Percentiles rank a stretch among this genome's conserved stretches.
Conservation (phyloP, 1,140 invertebrate genomes). For the Polyergus mexicanus region DNA sequence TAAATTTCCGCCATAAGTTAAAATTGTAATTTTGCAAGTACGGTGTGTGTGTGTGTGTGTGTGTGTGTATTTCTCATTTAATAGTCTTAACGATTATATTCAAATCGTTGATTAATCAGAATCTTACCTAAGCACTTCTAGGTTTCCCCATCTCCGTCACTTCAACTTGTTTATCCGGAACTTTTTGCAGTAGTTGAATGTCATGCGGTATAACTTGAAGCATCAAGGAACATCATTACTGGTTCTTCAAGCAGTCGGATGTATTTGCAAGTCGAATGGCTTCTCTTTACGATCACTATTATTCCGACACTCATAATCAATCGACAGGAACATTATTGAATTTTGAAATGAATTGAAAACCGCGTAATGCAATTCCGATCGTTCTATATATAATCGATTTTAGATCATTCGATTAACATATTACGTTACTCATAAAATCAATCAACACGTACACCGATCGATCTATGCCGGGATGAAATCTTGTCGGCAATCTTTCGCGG, state of each 20-base stretch:
- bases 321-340: not conserved
- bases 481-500: conserved; percentile 41
- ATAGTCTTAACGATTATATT: not conserved
- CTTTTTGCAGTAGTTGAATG: not conserved
- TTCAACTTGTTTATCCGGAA: conserved; percentile 19
- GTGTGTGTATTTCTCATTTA: not conserved
- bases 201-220: conserved; percentile 7
- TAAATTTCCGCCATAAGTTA: not conserved
- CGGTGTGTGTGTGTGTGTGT: too few relatives aligned
- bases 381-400: conserved; percentile 7
- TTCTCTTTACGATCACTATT: not conserved
- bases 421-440: conserved; percentile 9
- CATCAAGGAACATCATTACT: conserved; percentile 1
- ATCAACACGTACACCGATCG: conserved; percentile 29
- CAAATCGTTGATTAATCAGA: not conserved
- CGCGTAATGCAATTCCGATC: not conserved
- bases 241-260: not conserved
- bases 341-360: not conserved
- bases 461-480: conserved; percentile 55
- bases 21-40: not conserved
- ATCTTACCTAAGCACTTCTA: conserved; percentile 39
- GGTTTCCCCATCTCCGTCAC: conserved; percentile 16
- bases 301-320: not conserved
- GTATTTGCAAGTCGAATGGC: not conserved
- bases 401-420: conserved; percentile 20